phyloP scores from a whole-genome alignment of 2,113 vertebrate species.

The Ammospiza caudacuta region DNA sequence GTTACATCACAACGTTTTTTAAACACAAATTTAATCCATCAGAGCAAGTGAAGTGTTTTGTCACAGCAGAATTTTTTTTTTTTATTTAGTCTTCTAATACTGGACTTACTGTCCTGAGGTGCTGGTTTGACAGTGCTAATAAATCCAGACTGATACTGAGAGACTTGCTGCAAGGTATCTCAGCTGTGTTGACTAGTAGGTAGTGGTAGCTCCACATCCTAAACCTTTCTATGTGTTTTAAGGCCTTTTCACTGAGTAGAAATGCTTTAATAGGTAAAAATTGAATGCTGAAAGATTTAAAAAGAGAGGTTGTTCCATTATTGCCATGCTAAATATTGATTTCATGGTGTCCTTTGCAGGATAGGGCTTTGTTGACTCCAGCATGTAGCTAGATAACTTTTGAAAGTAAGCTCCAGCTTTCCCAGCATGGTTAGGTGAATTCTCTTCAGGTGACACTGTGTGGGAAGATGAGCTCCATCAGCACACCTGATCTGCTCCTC shows the following conservation, averaged over 20 bases:
- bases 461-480: background rate
- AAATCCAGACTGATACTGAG: background rate
- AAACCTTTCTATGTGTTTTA: background rate
- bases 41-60: background rate
- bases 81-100: background rate
- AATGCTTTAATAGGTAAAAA: background rate
- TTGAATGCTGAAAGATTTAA: background rate
- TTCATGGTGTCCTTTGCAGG: background rate
- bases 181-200: background rate
- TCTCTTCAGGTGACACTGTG: background rate
- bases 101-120: background rate
- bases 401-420: background rate
- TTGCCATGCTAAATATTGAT: background rate
- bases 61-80: background rate
- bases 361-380: background rate
- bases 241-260: background rate
- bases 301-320: background rate
- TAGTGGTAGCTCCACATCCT: background rate
- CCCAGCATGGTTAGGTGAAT: accelerated
- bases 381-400: background rate
- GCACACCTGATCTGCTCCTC: background rate
- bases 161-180: accelerated
- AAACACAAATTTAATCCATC: background rate
- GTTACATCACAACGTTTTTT: background rate
- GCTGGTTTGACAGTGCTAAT: background rate